Percentiles rank a stretch among this genome's conserved stretches.
Conservation (phyloP, 2,888 invertebrate species). For the Mamestra brassicae region DNA sequence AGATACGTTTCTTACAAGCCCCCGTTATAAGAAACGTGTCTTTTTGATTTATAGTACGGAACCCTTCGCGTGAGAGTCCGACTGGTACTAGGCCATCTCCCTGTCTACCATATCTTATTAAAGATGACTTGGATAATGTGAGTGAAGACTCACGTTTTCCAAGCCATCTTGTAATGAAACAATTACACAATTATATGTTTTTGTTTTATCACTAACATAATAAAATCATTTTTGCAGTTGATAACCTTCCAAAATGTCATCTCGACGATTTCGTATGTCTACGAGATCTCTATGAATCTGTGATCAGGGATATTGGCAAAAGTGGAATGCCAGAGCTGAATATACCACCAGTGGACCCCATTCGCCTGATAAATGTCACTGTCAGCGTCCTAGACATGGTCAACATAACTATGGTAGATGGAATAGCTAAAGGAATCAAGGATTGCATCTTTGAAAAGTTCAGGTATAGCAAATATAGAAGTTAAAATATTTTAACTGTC, state of each 20-base stretch:
- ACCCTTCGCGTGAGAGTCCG: no score
- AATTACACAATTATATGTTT: no score
- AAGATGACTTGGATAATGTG: no score
- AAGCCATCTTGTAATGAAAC: background rate
- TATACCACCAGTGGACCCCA: conserved; percentile 75
- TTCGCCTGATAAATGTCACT: conserved; percentile 66
- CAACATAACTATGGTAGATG: conserved; percentile 71
- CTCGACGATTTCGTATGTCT: conserved; percentile 72
- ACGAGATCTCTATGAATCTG: conserved; percentile 59
- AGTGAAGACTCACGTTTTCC: no score
- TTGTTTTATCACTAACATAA: background rate
- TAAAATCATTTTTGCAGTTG: conserved; percentile 63
- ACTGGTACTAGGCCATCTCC: no score
- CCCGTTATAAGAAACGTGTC: no score
- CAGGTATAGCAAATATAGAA: conserved; percentile 51
- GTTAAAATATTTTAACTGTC: background rate
- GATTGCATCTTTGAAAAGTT: conserved; percentile 72
- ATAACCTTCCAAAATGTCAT: conserved; percentile 71
- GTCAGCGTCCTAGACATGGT: conserved; percentile 67
- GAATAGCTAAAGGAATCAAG: conserved; percentile 71
- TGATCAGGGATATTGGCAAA: conserved; percentile 65
- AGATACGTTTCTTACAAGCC: no score
- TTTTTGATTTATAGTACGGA: no score
- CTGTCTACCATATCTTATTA: no score
- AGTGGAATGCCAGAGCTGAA: conserved; percentile 70